Conservation (phyloP, 2,888 invertebrate species). For the Parascotia fuliginaria region DNA sequence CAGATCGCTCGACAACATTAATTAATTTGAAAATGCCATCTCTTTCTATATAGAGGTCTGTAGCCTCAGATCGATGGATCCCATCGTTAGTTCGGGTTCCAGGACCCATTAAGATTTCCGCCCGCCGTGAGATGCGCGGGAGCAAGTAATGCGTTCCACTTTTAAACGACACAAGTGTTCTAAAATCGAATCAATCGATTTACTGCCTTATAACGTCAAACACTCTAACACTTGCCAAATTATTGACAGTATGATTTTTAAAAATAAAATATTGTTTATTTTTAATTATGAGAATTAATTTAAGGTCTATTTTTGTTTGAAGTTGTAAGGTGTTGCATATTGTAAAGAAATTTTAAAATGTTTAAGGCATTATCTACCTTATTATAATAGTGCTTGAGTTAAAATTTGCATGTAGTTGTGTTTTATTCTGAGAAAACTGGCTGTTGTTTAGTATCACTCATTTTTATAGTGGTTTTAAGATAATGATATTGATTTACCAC, state of each 20-base stretch:
- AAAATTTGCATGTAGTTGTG: conserved; percentile 25
- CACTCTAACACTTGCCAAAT: neutral
- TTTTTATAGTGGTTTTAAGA: conserved; percentile 83
- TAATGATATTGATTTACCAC: conserved; percentile 84
- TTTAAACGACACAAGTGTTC: conserved; percentile 44
- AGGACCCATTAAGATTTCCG: conserved; percentile 85
- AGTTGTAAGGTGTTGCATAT: conserved; percentile 17
- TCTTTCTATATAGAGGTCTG: conserved; percentile 55
- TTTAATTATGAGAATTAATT: neutral
- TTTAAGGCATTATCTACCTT: conserved; percentile 16
- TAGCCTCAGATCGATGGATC: conserved; percentile 74
- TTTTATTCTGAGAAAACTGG: conserved; percentile 64
- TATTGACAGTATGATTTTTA: neutral
- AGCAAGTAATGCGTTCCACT: conserved; percentile 53
- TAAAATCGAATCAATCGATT: conserved; percentile 19
- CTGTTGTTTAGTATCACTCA: conserved; percentile 69
- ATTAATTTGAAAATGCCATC: conserved; percentile 1
- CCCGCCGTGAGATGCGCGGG: conserved; percentile 76
- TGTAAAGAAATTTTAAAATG: conserved; percentile 15
- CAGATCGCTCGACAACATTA: no score
- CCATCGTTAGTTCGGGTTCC: conserved; percentile 82
- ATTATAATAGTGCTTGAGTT: conserved; percentile 11
- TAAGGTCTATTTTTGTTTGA: conserved; percentile 22
- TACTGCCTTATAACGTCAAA: conserved; percentile 26
- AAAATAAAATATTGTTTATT: neutral